These are phyloP conservation scores for Drosophila lutescens DNA, from an alignment of 2,888 invertebrate species.

Conservation along the genomic window DNA sequence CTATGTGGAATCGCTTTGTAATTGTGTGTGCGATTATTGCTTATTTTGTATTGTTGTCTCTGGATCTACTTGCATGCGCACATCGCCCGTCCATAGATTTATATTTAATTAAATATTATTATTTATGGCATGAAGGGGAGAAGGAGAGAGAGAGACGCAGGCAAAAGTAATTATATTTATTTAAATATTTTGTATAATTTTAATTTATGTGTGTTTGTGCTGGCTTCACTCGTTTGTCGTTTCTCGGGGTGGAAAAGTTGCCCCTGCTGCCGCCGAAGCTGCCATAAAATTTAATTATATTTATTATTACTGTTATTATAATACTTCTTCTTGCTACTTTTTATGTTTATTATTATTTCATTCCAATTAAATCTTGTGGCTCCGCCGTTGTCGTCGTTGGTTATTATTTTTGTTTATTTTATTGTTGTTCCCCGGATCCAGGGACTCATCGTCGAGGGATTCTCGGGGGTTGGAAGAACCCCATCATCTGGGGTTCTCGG, in stretches of 20 bases:
- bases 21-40: constrained; percentile 39
- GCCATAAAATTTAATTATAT: constrained; percentile 82
- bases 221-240: neutral
- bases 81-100: constrained; percentile 54
- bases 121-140: constrained; percentile 59
- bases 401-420: constrained; percentile 51
- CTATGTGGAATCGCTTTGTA: constrained; percentile 6
- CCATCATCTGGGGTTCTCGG: neutral
- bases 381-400: constrained; percentile 34
- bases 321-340: constrained; percentile 49
- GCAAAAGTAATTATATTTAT: constrained; percentile 70
- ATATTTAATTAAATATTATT: constrained; percentile 79
- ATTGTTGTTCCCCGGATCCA: constrained; percentile 19
- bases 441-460: constrained; percentile 17
- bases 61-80: constrained; percentile 46
- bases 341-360: constrained; percentile 76
- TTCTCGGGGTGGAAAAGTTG: constrained; percentile 27
- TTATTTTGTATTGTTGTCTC: constrained; percentile 46
- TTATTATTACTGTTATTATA: constrained; percentile 74
- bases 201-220: constrained; percentile 52
- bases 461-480: neutral
- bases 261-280: constrained; percentile 31
- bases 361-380: constrained; percentile 80
- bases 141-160: constrained; percentile 19
- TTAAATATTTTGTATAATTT: constrained; percentile 57